Evolutionary conservation across 2,113 vertebrate species (phyloP).

Genomic region (Cyprinodon variegatus): DNA sequence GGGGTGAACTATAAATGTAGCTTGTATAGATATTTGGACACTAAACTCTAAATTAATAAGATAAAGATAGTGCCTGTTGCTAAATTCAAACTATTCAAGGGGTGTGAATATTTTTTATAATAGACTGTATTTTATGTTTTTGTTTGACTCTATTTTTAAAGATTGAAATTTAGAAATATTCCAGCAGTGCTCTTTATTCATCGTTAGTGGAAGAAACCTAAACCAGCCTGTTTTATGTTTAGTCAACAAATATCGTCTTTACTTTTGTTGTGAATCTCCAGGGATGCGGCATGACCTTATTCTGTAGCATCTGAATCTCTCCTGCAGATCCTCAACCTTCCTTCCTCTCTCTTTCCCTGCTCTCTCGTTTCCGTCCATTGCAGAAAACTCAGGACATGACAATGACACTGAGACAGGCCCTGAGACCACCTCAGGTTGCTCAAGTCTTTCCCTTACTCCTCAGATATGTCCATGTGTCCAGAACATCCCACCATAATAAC

Average conservation of each 20-base stretch:
- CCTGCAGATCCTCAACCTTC: constrained; percentile 68
- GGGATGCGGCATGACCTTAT: constrained; percentile 31
- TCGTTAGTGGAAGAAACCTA: background rate
- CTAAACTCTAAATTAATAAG: background rate
- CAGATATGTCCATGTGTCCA: constrained; percentile 62
- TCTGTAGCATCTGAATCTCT: constrained; percentile 51
- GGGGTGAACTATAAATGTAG: too few species aligned
- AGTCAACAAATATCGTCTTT: background rate
- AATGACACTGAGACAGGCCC: constrained; percentile 94
- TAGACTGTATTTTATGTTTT: background rate
- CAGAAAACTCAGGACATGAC: constrained; percentile 96
- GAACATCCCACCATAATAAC: constrained; percentile 60
- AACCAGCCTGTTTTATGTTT: constrained; percentile 6
- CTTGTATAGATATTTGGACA: too few species aligned
- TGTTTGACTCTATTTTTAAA: background rate
- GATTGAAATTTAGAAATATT: background rate
- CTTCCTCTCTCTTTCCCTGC: constrained; percentile 75
- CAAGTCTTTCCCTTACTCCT: constrained; percentile 79
- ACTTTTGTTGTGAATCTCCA: constrained; percentile 31
- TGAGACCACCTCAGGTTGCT: constrained; percentile 92
- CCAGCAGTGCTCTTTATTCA: background rate
- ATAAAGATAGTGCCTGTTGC: too few species aligned
- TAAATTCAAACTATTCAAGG: background rate
- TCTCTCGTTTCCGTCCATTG: constrained; percentile 89
- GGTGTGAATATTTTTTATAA: background rate